These are phyloP conservation scores for Malacoraja senta DNA, from an alignment of 2,797 vertebrate species.

Conservation along the genomic window DNA sequence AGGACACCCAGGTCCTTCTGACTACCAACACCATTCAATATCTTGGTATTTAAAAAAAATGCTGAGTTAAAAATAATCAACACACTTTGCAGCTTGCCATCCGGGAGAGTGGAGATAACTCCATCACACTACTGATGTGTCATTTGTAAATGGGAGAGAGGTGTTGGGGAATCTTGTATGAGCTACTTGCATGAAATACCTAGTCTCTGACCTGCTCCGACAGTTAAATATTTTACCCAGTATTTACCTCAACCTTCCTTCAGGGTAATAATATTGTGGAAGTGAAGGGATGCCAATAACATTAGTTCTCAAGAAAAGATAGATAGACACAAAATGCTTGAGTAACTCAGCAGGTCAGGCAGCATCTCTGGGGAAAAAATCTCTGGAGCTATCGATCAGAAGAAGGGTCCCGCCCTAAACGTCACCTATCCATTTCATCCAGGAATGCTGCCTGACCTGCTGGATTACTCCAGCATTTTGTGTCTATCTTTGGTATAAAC, in stretches of 20 bases:
- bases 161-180: neutral
- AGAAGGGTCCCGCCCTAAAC: too few species aligned
- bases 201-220: neutral
- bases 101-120: too few species aligned
- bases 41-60: too few species aligned
- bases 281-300: neutral
- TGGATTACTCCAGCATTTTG: too few species aligned
- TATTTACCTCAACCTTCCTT: neutral
- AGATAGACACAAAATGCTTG: neutral
- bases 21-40: too few species aligned
- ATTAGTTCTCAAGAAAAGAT: neutral
- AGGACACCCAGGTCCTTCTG: too few species aligned
- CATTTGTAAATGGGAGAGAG: neutral
- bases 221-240: neutral
- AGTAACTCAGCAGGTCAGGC: too few species aligned
- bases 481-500: too few species aligned
- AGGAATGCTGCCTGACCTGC: too few species aligned
- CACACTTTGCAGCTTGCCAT: neutral
- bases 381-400: too few species aligned
- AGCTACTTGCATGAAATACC: neutral
- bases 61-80: neutral
- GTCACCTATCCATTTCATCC: too few species aligned
- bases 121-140: neutral
- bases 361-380: too few species aligned
- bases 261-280: neutral